Conservation (phyloP, 2,113 vertebrate genomes). For the Platysternon megacephalum region DNA sequence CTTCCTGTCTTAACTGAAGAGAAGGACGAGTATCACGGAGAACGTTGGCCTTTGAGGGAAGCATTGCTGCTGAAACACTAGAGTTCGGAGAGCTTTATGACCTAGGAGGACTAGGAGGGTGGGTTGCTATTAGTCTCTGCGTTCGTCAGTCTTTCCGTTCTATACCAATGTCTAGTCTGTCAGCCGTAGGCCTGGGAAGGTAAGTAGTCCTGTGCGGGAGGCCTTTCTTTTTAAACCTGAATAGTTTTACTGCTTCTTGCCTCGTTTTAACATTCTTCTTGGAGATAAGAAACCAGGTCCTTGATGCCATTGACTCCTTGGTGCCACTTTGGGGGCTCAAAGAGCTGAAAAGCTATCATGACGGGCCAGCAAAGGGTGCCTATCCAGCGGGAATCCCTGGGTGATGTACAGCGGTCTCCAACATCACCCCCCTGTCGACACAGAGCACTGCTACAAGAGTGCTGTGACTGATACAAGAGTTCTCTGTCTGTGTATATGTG, state of each 20-base stretch:
- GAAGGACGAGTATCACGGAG: background rate
- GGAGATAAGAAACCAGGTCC: background rate
- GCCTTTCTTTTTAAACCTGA: background rate
- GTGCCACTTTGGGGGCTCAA: no score
- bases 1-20: background rate
- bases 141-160: background rate
- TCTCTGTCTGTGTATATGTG: no score
- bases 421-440: no score
- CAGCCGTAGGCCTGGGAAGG: background rate
- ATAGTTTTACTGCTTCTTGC: background rate
- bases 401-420: no score
- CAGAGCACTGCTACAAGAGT: no score
- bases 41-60: background rate
- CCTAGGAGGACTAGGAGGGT: background rate
- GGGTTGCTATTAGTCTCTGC: background rate
- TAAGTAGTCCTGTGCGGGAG: background rate
- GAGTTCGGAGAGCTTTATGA: background rate
- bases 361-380: no score
- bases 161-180: background rate
- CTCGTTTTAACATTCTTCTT: background rate
- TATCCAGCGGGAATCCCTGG: no score
- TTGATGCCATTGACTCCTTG: no score
- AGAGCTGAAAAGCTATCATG: no score
- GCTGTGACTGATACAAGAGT: no score
- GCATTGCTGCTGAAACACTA: accelerated